phyloP scores from a whole-genome alignment of 2,888 invertebrate species.

The Elaeidobius kamerunicus region DNA sequence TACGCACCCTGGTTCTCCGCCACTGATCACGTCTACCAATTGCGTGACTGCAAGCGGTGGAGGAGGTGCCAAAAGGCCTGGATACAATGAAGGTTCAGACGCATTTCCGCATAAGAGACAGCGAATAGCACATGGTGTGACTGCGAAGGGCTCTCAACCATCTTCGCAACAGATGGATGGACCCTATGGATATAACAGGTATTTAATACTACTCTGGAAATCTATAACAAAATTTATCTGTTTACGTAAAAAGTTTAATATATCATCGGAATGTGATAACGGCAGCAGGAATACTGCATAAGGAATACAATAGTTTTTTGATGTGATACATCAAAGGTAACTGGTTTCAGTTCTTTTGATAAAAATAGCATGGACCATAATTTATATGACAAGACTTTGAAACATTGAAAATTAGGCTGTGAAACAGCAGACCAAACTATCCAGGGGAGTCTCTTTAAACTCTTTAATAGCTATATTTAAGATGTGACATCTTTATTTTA shows the following conservation, averaged over 20 bases:
- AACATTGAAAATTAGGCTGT: too few relatives aligned
- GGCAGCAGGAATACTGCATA: too few relatives aligned
- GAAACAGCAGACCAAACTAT: too few relatives aligned
- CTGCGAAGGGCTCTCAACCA: constrained; percentile 20
- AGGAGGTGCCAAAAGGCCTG: constrained; percentile 63
- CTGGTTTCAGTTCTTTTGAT: too few relatives aligned
- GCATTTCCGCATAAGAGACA: constrained; percentile 54
- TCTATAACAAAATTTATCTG: neutral
- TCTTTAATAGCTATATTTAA: too few relatives aligned
- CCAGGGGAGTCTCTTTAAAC: too few relatives aligned
- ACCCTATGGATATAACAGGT: constrained; percentile 14
- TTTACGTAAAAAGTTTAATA: neutral
- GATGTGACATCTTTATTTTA: too few relatives aligned
- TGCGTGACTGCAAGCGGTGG: constrained; percentile 49
- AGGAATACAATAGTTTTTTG: too few relatives aligned
- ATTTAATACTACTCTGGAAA: neutral
- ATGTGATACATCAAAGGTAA: too few relatives aligned
- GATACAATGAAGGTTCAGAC: constrained; percentile 26
- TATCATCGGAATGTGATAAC: too few relatives aligned
- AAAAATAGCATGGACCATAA: too few relatives aligned
- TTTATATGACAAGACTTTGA: too few relatives aligned
- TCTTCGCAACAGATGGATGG: constrained; percentile 23
- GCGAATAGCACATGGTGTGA: constrained; percentile 82
- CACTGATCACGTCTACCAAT: constrained; percentile 56
- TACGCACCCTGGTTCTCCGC: constrained; percentile 72